phyloP scores from a whole-genome alignment of 2,113 vertebrate genomes.

The Pachyramphus minor region DNA sequence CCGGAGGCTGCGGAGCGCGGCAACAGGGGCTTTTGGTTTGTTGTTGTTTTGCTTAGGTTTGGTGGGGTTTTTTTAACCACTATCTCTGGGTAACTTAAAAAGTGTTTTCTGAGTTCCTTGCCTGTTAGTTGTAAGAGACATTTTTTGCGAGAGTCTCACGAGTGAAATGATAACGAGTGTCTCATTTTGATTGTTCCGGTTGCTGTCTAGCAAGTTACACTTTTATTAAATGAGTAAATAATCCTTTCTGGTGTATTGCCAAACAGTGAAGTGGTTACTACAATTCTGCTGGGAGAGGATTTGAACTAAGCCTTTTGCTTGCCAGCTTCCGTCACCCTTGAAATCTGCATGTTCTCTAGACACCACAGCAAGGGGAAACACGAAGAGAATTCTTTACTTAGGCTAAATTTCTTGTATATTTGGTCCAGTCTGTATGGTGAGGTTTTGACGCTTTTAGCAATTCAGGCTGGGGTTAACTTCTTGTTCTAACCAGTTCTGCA shows the following conservation, averaged over 20 bases:
- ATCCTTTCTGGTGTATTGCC: background rate
- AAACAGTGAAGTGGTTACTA: background rate
- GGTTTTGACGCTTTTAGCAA: background rate
- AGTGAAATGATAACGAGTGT: background rate
- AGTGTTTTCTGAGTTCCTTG: background rate
- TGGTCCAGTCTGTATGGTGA: background rate
- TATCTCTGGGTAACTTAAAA: background rate
- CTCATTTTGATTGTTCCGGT: background rate
- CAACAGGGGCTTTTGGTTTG: background rate
- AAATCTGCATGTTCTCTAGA: background rate
- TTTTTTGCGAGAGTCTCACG: background rate
- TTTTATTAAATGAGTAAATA: background rate
- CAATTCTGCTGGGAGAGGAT: background rate
- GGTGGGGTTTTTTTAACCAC: fast-evolving
- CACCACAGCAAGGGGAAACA: background rate
- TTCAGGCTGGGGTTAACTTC: background rate
- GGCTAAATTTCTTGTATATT: background rate
- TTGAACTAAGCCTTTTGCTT: background rate
- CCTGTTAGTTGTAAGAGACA: background rate
- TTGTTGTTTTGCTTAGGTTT: background rate
- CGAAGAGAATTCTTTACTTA: background rate
- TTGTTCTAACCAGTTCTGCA: background rate
- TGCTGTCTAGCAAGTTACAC: background rate
- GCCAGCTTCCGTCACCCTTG: background rate
- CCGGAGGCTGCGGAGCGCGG: background rate